Conservation (phyloP, 2,113 vertebrate species). For the Eublepharis macularius region DNA sequence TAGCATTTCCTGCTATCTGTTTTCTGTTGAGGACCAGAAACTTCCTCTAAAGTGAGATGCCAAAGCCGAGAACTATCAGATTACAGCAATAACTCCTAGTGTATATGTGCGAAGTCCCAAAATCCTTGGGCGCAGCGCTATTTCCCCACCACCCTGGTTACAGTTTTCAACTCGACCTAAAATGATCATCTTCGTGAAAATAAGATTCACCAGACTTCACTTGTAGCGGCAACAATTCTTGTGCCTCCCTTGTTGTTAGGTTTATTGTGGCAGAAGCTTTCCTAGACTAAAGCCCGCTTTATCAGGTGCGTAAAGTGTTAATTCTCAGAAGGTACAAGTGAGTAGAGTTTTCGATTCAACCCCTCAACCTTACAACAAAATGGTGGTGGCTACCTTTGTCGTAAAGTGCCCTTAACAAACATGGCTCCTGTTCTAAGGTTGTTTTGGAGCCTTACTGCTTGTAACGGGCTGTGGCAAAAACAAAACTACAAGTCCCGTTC, state of each 20-base stretch:
- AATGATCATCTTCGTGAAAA: no score
- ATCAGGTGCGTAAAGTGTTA: background rate
- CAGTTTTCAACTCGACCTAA: no score
- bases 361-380: background rate
- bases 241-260: background rate
- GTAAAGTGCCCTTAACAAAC: background rate
- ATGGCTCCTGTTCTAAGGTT: background rate
- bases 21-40: no score
- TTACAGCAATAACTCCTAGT: background rate
- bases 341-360: no score
- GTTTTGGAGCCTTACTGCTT: accelerated
- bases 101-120: background rate
- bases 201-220: no score
- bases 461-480: accelerated
- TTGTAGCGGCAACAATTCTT: no score
- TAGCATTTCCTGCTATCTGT: no score
- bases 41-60: background rate
- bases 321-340: background rate
- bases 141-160: no score
- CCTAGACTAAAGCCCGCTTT: background rate
- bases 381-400: background rate
- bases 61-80: background rate
- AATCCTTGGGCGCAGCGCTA: background rate
- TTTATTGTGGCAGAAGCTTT: background rate
- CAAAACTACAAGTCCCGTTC: background rate